A percentile compares a stretch with the other conserved stretches of the same genome.
Conservation (phyloP, 2,113 vertebrate species). For the Pyxicephalus adspersus region DNA sequence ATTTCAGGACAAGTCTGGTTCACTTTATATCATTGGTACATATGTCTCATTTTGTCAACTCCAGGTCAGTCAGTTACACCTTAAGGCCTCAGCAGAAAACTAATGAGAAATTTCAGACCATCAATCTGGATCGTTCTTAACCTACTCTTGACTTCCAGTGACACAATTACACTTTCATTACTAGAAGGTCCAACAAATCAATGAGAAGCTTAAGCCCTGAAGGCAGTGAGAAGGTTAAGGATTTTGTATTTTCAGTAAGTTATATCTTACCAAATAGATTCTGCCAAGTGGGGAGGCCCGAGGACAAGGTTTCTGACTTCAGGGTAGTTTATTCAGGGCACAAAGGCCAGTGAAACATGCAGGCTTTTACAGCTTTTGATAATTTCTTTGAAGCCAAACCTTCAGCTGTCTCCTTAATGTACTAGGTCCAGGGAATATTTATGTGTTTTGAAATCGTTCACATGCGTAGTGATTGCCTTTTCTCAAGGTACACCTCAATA, state of each 20-base stretch:
- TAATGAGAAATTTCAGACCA: not conserved
- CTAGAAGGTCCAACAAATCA: constrained; percentile 5
- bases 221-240: not conserved
- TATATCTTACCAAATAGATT: constrained; percentile 7
- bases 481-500: not conserved
- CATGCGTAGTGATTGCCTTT: not conserved
- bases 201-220: not conserved
- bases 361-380: constrained; percentile 6
- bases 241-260: not conserved
- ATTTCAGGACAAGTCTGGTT: no score
- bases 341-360: not conserved
- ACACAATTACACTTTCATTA: constrained; percentile 8
- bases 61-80: no score
- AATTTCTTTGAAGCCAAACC: constrained; percentile 21
- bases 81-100: no score
- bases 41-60: no score
- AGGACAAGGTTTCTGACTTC: constrained; percentile 6
- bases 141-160: no score
- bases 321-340: constrained; percentile 10
- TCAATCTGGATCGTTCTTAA: not conserved
- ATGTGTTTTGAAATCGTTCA: not conserved
- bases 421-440: not conserved
- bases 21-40: no score
- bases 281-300: not conserved
- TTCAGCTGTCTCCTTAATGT: constrained; percentile 32